Percentiles rank a stretch among this genome's conserved stretches.
Conservation (phyloP, 2,797 vertebrate species). For the Lacerta viridis region DNA sequence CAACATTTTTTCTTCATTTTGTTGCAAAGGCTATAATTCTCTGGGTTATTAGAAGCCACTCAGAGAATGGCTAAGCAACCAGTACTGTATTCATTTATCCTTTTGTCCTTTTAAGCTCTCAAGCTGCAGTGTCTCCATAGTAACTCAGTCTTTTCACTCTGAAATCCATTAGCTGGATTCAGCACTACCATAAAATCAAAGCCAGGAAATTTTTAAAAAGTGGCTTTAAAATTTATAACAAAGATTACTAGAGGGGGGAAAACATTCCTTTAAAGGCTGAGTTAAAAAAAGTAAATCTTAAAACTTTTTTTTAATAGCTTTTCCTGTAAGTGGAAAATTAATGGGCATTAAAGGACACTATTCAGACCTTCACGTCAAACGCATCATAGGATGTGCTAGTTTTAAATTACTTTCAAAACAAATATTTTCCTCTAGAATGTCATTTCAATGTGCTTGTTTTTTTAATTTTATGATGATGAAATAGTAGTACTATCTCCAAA, state of each 20-base stretch:
- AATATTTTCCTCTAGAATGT: conserved; percentile 1
- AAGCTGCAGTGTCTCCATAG: conserved; percentile 78
- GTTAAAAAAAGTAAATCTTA: conserved; percentile 9
- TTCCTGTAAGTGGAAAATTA: background rate
- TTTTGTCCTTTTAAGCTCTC: conserved; percentile 78
- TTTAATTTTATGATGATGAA: conserved; percentile 12
- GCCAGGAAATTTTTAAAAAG: conserved; percentile 56
- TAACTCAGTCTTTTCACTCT: conserved; percentile 74
- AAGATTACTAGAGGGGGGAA: conserved; percentile 42
- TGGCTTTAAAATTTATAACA: conserved; percentile 42
- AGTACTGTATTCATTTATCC: conserved; percentile 66
- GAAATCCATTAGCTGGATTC: conserved; percentile 75
- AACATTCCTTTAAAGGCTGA: conserved; percentile 36
- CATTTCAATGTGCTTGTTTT: conserved; percentile 3
- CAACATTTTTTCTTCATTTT: conserved; percentile 37
- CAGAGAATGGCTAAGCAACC: conserved; percentile 69
- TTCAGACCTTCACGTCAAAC: conserved; percentile 11
- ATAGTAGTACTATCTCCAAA: background rate
- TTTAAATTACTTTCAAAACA: background rate
- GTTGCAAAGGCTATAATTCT: conserved; percentile 49
- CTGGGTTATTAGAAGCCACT: conserved; percentile 69
- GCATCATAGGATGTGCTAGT: background rate
- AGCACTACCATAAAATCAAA: conserved; percentile 71
- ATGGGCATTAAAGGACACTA: background rate
- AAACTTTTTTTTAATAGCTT: background rate